These are phyloP conservation scores for Doris montereyensis DNA, from an alignment of 2,888 invertebrate species.

Conservation along the genomic window DNA sequence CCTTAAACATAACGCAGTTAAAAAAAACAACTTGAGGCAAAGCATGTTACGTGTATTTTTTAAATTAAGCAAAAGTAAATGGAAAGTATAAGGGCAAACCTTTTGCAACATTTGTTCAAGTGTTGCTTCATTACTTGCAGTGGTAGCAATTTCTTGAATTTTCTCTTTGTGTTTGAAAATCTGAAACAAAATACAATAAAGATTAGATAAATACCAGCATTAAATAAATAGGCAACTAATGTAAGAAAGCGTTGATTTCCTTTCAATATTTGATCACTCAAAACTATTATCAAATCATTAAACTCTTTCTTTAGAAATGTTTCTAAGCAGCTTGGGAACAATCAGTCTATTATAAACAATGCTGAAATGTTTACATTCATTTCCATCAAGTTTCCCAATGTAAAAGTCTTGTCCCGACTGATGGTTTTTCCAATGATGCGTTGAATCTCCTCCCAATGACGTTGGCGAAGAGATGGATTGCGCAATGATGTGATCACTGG, in stretches of 20 bases:
- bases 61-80: not conserved
- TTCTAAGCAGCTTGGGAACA: too few species aligned
- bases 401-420: slow-evolving; percentile 68
- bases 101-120: slow-evolving; percentile 72
- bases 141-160: slow-evolving; percentile 72
- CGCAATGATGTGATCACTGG: slow-evolving; percentile 72
- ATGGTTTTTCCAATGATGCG: slow-evolving; percentile 68
- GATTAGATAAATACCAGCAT: too few species aligned
- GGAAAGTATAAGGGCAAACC: slow-evolving; percentile 47
- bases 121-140: slow-evolving; percentile 72
- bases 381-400: slow-evolving; percentile 70
- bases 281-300: too few species aligned
- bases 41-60: not conserved
- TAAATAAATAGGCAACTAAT: too few species aligned
- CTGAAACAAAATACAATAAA: too few species aligned
- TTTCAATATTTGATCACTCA: too few species aligned
- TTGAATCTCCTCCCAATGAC: slow-evolving; percentile 72
- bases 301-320: too few species aligned
- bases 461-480: slow-evolving; percentile 68
- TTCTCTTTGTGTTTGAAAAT: slow-evolving; percentile 71
- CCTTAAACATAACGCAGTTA: not conserved
- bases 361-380: slow-evolving; percentile 70
- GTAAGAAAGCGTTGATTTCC: too few species aligned
- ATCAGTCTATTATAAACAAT: too few species aligned
- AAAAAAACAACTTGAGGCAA: not conserved